Evolutionary conservation across 2,113 vertebrate species (phyloP), one percentile per base, ranked within the genome.

Genomic region (Toxotes chatareus): DNA sequence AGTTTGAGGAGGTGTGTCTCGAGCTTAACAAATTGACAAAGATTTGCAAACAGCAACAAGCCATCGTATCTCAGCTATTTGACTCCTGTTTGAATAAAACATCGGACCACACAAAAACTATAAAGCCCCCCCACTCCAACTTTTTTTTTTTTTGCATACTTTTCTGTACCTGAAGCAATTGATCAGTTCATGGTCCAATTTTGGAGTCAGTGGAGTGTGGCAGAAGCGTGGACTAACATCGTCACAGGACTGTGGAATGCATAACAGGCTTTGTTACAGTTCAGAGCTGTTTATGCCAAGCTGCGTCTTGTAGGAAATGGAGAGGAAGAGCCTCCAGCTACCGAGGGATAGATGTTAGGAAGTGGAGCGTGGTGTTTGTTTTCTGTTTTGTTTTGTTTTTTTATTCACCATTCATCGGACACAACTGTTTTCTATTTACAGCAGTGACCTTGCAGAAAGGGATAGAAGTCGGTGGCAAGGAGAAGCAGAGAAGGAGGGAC

Each of bases 181-280:
- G 93, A 89, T 92, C 84, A 90, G 84, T 90, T 92, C 86, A 92
- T 75, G 90, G 85, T 89, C 77, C 79, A 87, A 92, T 94, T 89
- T 88, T 55, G 82, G 44, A 84, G 82, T 76, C 73, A 57, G 86
- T 75, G 78, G 76, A 88, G 86, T 89, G 90, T 86, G 76, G 79
- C 75, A 51, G 81, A 73, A 74, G 86, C 85, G 56, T 69, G 78
- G 76, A 66, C 78, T 56, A 72, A 86, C 86, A 88, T 91, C 87
- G 86, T 76, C 75, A 72, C 56, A 27, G 89, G 83, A 88, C 76
- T 90, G 86, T 65, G 69, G 76, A 88, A 90, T 68, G 36, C 76
- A 53, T 92, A 93, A 92, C 85, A 72, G 82, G 76, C 83, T 91
- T 91, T 85, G 86, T 79, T 89, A 76, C 83, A 88, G 81, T 79